Conservation (phyloP, 2,113 vertebrate genomes). For the Lonchura striata region DNA sequence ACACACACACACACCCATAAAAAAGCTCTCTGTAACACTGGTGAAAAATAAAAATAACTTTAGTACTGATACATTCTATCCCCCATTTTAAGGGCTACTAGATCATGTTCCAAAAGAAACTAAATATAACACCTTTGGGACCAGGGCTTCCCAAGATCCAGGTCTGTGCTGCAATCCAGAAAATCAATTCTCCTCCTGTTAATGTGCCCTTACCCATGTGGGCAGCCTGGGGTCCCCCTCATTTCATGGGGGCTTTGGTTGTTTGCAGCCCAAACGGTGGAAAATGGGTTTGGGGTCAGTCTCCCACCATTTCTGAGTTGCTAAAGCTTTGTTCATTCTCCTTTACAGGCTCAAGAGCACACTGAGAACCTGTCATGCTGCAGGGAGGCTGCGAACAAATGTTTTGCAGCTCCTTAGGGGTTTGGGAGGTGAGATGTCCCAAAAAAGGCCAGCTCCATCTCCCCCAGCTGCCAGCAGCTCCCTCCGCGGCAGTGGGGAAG, state of each 20-base stretch:
- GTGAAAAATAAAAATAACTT: constrained; percentile 41
- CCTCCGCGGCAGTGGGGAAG: fast-evolving
- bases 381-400: not conserved
- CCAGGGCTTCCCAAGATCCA: constrained; percentile 12
- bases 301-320: not conserved
- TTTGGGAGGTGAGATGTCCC: not conserved
- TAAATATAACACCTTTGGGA: constrained; percentile 47
- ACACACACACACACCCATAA: not conserved
- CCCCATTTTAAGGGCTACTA: constrained; percentile 48
- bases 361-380: fast-evolving
- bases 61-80: constrained; percentile 38
- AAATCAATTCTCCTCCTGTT: not conserved
- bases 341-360: not conserved
- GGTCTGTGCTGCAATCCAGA: not conserved
- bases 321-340: not conserved
- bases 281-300: not conserved
- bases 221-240: not conserved
- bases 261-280: not conserved
- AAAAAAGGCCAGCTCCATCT: not conserved
- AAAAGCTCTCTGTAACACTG: not conserved
- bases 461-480: not conserved
- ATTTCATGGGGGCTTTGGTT: not conserved
- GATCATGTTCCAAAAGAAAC: constrained; percentile 62
- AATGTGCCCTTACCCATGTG: not conserved
- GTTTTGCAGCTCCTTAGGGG: not conserved